These are phyloP conservation scores for Pao palembangensis DNA, from an alignment of 2,113 vertebrate genomes.

Conservation along the genomic window DNA sequence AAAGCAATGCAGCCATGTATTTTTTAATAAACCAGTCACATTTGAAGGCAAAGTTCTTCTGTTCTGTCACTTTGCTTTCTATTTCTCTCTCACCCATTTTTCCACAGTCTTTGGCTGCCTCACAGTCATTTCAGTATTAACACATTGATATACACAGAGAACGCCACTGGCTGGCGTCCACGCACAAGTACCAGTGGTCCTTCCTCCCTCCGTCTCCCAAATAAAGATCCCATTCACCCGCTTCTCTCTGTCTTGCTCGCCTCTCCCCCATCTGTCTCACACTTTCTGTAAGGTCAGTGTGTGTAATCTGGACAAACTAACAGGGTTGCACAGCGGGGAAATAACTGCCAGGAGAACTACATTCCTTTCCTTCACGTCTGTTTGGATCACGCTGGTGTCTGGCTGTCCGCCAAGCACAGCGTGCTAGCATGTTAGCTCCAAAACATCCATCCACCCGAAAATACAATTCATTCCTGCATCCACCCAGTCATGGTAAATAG, in stretches of 20 bases:
- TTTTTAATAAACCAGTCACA: constrained; percentile 77
- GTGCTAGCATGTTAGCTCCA: constrained; percentile 33
- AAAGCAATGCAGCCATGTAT: constrained; percentile 70
- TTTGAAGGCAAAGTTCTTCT: constrained; percentile 70
- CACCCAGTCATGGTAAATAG: constrained; percentile 40
- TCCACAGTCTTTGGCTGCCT: constrained; percentile 75
- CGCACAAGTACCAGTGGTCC: constrained; percentile 63
- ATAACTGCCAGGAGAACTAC: constrained; percentile 42
- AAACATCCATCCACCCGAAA: constrained; percentile 28
- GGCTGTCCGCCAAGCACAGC: constrained; percentile 42
- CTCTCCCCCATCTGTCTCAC: constrained; percentile 23
- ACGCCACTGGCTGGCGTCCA: constrained; percentile 60
- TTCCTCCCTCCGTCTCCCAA: constrained; percentile 51
- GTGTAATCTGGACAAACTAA: constrained; percentile 59
- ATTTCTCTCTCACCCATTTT: constrained; percentile 37
- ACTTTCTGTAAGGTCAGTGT: constrained; percentile 54
- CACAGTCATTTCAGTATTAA: constrained; percentile 78
- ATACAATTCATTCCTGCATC: constrained; percentile 11
- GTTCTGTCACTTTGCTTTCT: constrained; percentile 54
- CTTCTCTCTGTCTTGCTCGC: constrained; percentile 20
- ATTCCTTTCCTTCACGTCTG: constrained; percentile 56
- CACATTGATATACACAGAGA: constrained; percentile 77
- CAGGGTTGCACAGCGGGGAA: constrained; percentile 51
- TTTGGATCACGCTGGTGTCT: constrained; percentile 51
- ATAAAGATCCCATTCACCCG: constrained; percentile 62